A percentile compares a stretch with the other conserved stretches of the same genome.
Conservation (phyloP, 2,888 invertebrate species). For the Horisme vitalbata region DNA sequence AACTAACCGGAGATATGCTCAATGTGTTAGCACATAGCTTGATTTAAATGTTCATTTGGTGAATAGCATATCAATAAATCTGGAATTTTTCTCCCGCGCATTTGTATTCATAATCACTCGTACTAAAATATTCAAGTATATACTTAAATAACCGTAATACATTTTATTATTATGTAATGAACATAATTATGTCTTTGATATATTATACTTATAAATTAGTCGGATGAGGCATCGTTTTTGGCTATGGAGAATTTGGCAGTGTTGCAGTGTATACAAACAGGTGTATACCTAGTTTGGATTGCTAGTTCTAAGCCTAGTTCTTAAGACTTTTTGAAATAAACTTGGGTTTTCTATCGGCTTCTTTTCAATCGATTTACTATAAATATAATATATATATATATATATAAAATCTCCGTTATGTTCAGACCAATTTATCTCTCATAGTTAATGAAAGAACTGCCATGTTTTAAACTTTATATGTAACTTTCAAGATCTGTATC, state of each 20-base stretch:
- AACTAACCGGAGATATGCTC: constrained; percentile 32
- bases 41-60: constrained; percentile 1
- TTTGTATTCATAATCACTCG: too few species aligned
- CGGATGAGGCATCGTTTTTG: not conserved
- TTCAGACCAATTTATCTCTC: constrained; percentile 80
- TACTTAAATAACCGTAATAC: too few species aligned
- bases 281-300: constrained; percentile 6
- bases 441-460: constrained; percentile 74
- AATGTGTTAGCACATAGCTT: constrained; percentile 25
- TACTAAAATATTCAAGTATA: too few species aligned
- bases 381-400: constrained; percentile 55
- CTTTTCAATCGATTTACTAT: constrained; percentile 73
- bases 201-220: not conserved
- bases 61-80: constrained; percentile 47
- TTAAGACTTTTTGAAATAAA: constrained; percentile 70
- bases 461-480: constrained; percentile 62
- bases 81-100: constrained; percentile 4
- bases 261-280: constrained; percentile 8
- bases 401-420: constrained; percentile 57
- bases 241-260: constrained; percentile 7
- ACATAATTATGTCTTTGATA: not conserved
- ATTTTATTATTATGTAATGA: too few species aligned
- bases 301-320: constrained; percentile 53
- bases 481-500: not conserved
- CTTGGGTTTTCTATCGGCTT: constrained; percentile 74